A percentile compares a stretch with the other conserved stretches of the same genome.
Conservation (phyloP, 2,113 vertebrate genomes). For the Geococcyx californianus region DNA sequence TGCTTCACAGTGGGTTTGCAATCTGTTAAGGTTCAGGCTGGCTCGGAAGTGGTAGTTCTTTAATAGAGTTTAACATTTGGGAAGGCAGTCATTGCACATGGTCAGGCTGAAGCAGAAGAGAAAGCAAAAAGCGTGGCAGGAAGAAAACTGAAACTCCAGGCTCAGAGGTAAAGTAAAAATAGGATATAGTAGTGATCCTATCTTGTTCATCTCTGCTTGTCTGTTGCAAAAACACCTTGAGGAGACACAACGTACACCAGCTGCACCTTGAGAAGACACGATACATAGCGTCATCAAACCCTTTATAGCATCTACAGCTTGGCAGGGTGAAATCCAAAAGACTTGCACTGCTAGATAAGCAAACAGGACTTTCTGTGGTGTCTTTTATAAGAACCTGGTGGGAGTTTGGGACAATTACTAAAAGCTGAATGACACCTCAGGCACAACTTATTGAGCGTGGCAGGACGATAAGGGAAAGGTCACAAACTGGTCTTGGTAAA, state of each 20-base stretch:
- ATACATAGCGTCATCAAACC: neutral
- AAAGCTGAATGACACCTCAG: neutral
- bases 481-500: neutral
- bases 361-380: neutral
- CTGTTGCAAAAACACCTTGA: neutral
- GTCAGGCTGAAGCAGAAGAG: neutral
- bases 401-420: neutral
- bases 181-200: neutral
- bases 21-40: conserved; percentile 56
- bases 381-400: neutral
- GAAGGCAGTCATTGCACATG: neutral
- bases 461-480: neutral
- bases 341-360: neutral
- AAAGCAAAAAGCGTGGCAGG: neutral
- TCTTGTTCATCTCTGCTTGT: neutral
- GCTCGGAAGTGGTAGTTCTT: conserved; percentile 20
- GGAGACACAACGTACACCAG: neutral
- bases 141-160: neutral
- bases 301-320: neutral
- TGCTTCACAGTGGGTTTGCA: conserved; percentile 60
- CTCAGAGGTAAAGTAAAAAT: neutral
- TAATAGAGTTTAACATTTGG: conserved; percentile 35
- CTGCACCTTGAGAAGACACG: neutral
- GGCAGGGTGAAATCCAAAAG: neutral
- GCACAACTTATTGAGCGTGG: neutral